Evolutionary conservation across 2,888 invertebrate genomes (phyloP).

Genomic region (Ectropis crepuscularia): DNA sequence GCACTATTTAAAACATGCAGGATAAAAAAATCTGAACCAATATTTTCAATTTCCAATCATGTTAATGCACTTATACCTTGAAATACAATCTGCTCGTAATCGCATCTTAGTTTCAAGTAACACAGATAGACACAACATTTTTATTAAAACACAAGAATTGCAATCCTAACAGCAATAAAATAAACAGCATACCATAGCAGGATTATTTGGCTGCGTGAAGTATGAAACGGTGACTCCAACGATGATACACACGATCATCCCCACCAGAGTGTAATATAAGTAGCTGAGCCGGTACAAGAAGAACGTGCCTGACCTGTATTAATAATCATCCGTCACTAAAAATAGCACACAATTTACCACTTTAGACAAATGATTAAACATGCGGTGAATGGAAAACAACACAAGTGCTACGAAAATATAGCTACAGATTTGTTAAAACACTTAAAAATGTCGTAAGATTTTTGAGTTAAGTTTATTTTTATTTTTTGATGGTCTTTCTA

Average conservation of each 20-base stretch:
- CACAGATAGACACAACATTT: not conserved
- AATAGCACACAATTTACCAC: constrained; percentile 16
- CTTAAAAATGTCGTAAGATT: too few relatives aligned
- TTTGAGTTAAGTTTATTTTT: too few relatives aligned
- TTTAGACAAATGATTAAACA: not conserved
- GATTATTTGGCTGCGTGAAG: constrained; percentile 86
- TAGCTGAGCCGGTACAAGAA: constrained; percentile 89
- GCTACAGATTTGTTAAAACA: not conserved
- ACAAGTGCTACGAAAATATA: not conserved
- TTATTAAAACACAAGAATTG: not conserved
- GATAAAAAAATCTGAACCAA: too few relatives aligned
- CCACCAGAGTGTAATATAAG: constrained; percentile 91
- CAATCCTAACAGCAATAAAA: not conserved
- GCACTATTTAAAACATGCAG: too few relatives aligned
- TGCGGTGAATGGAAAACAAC: not conserved
- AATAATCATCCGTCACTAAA: constrained; percentile 24
- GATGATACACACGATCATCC: constrained; percentile 86
- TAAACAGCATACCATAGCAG: constrained; percentile 73
- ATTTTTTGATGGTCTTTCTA: too few relatives aligned
- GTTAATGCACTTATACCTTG: too few relatives aligned
- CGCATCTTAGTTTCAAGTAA: too few relatives aligned
- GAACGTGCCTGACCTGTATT: constrained; percentile 84
- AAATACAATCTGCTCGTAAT: too few relatives aligned
- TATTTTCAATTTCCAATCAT: too few relatives aligned
- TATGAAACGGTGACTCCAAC: constrained; percentile 89